Evolutionary conservation across 2,888 invertebrate species (phyloP).

Genomic region (Cetonia aurata): DNA sequence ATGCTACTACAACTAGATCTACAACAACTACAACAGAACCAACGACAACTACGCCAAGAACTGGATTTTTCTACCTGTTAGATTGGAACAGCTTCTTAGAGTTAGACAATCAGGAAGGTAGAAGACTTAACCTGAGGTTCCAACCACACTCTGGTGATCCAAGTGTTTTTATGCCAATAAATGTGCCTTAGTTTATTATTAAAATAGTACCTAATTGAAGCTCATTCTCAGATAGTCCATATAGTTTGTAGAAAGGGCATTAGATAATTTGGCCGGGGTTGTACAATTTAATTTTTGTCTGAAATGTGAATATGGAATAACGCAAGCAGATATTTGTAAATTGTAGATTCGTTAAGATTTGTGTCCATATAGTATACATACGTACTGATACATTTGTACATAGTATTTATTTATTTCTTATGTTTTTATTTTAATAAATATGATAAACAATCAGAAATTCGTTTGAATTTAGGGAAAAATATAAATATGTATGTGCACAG

Average conservation of each 20-base stretch:
- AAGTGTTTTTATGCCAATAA: conserved; percentile 81
- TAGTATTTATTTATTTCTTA: conserved; percentile 44
- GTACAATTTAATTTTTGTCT: not conserved
- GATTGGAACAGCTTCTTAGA: conserved; percentile 91
- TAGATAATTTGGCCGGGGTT: not conserved
- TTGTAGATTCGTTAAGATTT: not conserved
- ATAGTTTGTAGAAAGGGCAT: not conserved
- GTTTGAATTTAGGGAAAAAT: not conserved
- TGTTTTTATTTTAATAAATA: conserved; percentile 26
- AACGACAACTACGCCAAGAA: conserved; percentile 76
- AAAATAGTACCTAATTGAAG: conserved; percentile 1
- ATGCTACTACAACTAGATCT: conserved; percentile 67
- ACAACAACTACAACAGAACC: conserved; percentile 71
- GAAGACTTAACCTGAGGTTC: conserved; percentile 82
- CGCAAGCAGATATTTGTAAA: not conserved
- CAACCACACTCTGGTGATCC: conserved; percentile 86
- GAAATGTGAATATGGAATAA: not conserved
- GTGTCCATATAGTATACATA: not conserved
- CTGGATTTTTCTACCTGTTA: conserved; percentile 86
- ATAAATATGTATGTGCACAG: too few species aligned
- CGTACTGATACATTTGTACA: conserved; percentile 27
- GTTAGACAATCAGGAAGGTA: conserved; percentile 80
- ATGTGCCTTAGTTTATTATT: conserved; percentile 72
- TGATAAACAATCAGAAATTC: not conserved
- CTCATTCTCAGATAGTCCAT: not conserved